Percentiles rank a stretch among this genome's conserved stretches.
phyloP scores from a whole-genome alignment of 2,113 vertebrate species.

The Rattus norvegicus region GRCr8 NC_086026.1:70234001-70234500 shows the following conservation, averaged over 20 bases:
- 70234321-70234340: conserved; percentile 86
- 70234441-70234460: conserved; percentile 86
- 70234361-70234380: conserved; percentile 85
- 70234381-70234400: conserved; percentile 84
- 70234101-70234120: conserved; percentile 88
- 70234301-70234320: conserved; percentile 84
- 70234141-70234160: conserved; percentile 95
- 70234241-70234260: conserved; percentile 85
- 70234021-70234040: conserved; percentile 73
- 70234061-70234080: background rate
- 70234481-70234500: conserved; percentile 82
- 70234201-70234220: conserved; percentile 89
- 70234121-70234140: conserved; percentile 92
- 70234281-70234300: conserved; percentile 80
- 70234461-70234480: conserved; percentile 79
- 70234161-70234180: conserved; percentile 93
- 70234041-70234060: conserved; percentile 73
- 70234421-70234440: conserved; percentile 83
- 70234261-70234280: conserved; percentile 84
- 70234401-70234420: conserved; percentile 83
- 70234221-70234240: conserved; percentile 85
- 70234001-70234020: conserved; percentile 86
- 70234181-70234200: conserved; percentile 89
- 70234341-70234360: conserved; percentile 84
- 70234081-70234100: conserved; percentile 83